Evolutionary conservation across 2,113 vertebrate species (phyloP), one percentile per base, ranked within the genome.

Genomic region (Crotalus viridis): DNA sequence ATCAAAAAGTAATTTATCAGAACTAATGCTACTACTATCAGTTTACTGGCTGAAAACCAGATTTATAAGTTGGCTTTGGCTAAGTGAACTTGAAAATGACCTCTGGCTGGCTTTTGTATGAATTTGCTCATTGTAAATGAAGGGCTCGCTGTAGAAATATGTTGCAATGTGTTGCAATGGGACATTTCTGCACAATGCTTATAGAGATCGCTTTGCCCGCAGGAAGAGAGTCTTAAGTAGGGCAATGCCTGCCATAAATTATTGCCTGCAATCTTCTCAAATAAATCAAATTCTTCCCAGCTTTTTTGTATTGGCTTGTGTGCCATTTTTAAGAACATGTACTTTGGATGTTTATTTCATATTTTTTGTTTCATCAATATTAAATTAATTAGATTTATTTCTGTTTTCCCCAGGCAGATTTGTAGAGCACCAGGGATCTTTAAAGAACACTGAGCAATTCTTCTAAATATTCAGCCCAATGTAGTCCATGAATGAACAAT

Each of bases 61-160:
- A 51, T 2, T 88, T 91, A 69, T 33, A 91, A 39, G 55, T 33
- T 93, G 69, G 56, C 43, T 92, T 93, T 22, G 6, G 1, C 3
- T 92, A 86, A 0, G 0, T 86, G 24, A 92, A 1, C 28, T 94
- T 91, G 94, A 92, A 93, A 96, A 61, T 57, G 87, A 91, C 55
- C 90, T 93, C 61, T 91, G 87, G 90, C 54, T 91, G 88, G 21
- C 5, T 91, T 5, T 93, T 93, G 21, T 94, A 24, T 85, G 88
- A 93, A 94, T 81, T 91, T 90, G 7, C 10, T 91, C 87, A 90
- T 93, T 24, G 87, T 92, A 87, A 39, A 92, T n/a, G n/a, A 15
- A 91, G 94, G 26, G 0, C 0, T 61, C 86, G 90, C 69, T 85
- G 33, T 57, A 74, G 46, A 88, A 92, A 56, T 91, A 54, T 46